phyloP scores from a whole-genome alignment of 92 coral and sea anemone species.

The Epizoanthus rinbou region DNA sequence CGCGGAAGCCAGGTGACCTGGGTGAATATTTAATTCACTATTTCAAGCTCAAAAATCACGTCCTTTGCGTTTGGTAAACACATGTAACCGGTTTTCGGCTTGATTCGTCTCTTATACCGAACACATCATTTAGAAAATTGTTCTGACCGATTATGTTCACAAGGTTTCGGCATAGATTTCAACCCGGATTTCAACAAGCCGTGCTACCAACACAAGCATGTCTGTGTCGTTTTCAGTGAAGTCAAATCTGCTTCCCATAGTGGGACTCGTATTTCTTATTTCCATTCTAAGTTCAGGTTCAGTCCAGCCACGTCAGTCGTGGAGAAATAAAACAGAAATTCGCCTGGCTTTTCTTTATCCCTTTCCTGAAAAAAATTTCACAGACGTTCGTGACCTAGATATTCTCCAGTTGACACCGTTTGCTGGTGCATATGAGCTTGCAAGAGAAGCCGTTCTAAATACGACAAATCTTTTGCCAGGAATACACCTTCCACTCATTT shows the following conservation, averaged over 20 bases:
- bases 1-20: background rate
- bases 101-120: background rate
- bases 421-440: slow-evolving; percentile 71
- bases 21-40: background rate
- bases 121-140: background rate
- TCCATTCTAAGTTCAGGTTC: background rate
- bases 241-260: background rate
- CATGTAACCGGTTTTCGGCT: background rate
- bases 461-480: slow-evolving; percentile 43
- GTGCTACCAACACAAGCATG: slow-evolving; percentile 3
- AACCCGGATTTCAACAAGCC: background rate
- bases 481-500: slow-evolving; percentile 50
- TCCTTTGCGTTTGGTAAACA: slow-evolving; percentile 31
- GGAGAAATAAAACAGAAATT: slow-evolving; percentile 1
- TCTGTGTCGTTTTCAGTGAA: background rate
- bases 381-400: background rate
- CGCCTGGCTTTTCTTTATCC: slow-evolving; percentile 33
- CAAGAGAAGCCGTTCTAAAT: slow-evolving; percentile 67
- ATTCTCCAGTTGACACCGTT: slow-evolving; percentile 40
- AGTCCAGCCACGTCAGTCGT: background rate
- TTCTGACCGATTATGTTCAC: background rate
- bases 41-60: slow-evolving; percentile 40
- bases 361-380: slow-evolving; percentile 9
- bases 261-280: background rate
- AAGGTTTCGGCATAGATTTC: background rate